Evolutionary conservation across 2,113 vertebrate species (phyloP), one percentile per base, ranked within the genome.

Genomic region (Noturus placidus): DNA sequence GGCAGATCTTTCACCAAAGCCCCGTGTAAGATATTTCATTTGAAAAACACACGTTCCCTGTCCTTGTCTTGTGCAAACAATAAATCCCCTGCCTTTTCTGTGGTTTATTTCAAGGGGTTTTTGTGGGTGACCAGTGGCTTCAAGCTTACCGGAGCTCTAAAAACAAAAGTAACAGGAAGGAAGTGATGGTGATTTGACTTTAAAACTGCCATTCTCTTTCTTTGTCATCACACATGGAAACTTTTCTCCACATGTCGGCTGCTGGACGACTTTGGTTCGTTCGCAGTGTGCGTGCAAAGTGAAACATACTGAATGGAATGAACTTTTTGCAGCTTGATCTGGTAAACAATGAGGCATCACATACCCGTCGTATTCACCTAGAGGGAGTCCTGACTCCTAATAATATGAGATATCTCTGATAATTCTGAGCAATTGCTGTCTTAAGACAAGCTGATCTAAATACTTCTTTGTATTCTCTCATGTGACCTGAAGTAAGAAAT

Each of bases 91-190:
- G 86, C 42, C 15, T 52, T 17, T 88, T 80, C 25, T 84, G 61
- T 30, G n/a, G 81, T 88, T 70, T 86, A 86, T 88, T 86, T 85
- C 59, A 46, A 89, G 91, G 91, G 88, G 52, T 87, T 77, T 77
- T 35, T 46, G 19, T 57, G 77, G 92, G 90, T 88, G 88, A 92
- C 91, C 82, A 86, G 89, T 80, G 92, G 92, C 90, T 89, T 89
- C 88, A 87, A 90, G 89, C 84, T 80, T 61, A 88, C 86, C 77
- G 20, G 89, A 92, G 92, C 93, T 92, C 92, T 89, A 89, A 93
- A 46, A 95, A 93, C 88, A 91, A 94, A 95, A 93, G 94, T 94
- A 95, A 94, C 91, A 89, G 94, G 94, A 95, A 94, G 95, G 94
- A 94, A 94, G 91, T 95, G 93, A 94, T 92, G 90, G 89, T 89